phyloP scores from a whole-genome alignment of 2,888 invertebrate genomes.

The Didymodactylos carnosus region DNA sequence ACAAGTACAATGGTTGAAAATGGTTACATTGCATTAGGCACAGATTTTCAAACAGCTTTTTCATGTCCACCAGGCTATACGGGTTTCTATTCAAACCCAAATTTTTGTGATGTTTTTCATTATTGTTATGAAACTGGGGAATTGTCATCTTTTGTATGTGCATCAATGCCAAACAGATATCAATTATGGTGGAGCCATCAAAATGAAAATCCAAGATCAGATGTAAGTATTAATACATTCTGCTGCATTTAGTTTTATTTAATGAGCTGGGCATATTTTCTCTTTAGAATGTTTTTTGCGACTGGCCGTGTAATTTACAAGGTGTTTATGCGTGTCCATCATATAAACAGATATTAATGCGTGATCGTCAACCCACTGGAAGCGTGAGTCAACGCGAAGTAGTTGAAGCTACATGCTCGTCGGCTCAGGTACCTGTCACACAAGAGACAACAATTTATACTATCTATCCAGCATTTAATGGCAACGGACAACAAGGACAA shows the following conservation, averaged over 20 bases:
- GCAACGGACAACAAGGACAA: no score
- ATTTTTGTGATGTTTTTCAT: constrained; percentile 15
- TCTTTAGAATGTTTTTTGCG: constrained; percentile 11
- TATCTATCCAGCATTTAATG: no score
- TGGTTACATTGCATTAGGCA: not conserved
- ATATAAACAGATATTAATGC: constrained; percentile 10
- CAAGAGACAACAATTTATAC: no score
- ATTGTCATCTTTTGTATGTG: constrained; percentile 13
- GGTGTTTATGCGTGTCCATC: constrained; percentile 9
- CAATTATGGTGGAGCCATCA: constrained; percentile 15
- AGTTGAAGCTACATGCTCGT: constrained; percentile 3
- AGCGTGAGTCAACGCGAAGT: constrained; percentile 8
- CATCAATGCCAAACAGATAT: constrained; percentile 10
- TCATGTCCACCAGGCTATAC: constrained; percentile 5
- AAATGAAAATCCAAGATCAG: constrained; percentile 7
- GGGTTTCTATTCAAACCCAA: constrained; percentile 4
- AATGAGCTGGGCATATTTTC: not conserved
- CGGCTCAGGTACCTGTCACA: not conserved
- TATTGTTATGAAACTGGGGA: constrained; percentile 13
- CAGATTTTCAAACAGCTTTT: constrained; percentile 6
- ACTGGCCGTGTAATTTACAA: constrained; percentile 13
- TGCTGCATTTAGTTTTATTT: not conserved
- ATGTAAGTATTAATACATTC: not conserved
- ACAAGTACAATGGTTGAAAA: not conserved
- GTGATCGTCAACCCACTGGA: constrained; percentile 9